These are phyloP conservation scores for Apis cerana DNA, from an alignment of 1,140 invertebrate genomes.

Conservation along the genomic window DNA sequence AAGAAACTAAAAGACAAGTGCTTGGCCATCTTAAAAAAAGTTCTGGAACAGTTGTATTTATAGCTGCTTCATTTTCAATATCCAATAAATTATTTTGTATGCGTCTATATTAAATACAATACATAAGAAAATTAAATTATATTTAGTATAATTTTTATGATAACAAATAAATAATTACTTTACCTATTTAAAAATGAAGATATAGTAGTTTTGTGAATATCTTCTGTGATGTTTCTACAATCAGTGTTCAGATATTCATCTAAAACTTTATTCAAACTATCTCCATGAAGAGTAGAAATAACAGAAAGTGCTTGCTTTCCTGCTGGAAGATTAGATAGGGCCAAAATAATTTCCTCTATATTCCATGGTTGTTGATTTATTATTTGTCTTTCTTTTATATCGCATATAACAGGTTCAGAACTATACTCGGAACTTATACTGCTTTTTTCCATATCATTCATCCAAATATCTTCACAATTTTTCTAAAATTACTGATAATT, in stretches of 20 bases:
- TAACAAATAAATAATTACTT: not conserved
- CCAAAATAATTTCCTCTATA: constrained; percentile 69
- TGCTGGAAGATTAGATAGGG: constrained; percentile 72
- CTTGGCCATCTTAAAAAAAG: constrained; percentile 73
- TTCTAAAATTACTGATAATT: constrained; percentile 50
- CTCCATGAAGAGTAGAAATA: constrained; percentile 67
- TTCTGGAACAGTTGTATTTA: constrained; percentile 53
- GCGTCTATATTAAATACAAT: constrained; percentile 48
- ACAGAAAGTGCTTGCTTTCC: constrained; percentile 70
- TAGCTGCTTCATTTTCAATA: constrained; percentile 66
- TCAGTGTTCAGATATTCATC: constrained; percentile 61
- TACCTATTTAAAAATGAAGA: constrained; percentile 71
- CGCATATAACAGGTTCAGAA: constrained; percentile 59
- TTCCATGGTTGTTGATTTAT: constrained; percentile 72
- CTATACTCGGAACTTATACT: constrained; percentile 75
- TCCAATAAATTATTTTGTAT: constrained; percentile 63
- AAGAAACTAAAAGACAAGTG: constrained; percentile 75
- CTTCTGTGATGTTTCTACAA: constrained; percentile 36
- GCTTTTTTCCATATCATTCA: constrained; percentile 62
- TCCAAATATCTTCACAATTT: constrained; percentile 68
- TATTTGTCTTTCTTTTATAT: constrained; percentile 61
- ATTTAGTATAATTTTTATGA: constrained; percentile 20
- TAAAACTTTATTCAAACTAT: constrained; percentile 62
- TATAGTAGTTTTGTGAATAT: constrained; percentile 44
- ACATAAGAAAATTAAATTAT: not conserved